Conservation (phyloP, 2,888 invertebrate genomes). For the Serrognathus titanus region DNA sequence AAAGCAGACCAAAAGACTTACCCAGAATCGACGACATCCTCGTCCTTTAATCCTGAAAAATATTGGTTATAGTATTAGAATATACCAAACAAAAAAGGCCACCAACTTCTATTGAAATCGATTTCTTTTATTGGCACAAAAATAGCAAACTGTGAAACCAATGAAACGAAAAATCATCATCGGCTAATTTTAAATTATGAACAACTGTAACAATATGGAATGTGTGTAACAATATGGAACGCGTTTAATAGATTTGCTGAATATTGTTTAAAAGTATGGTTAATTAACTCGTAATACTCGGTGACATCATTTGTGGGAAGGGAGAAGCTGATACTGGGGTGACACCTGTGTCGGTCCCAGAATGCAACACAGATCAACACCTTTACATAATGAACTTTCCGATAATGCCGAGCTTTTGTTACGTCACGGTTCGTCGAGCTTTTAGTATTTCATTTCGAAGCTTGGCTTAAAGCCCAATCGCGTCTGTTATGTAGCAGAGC, state of each 20-base stretch:
- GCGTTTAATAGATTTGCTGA: background rate
- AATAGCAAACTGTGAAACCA: too few relatives aligned
- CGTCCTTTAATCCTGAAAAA: too few relatives aligned
- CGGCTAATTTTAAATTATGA: too few relatives aligned
- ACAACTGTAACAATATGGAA: too few relatives aligned
- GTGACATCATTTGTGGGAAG: background rate
- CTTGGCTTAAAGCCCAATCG: conserved; percentile 14
- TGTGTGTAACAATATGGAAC: background rate
- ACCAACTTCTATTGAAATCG: too few relatives aligned
- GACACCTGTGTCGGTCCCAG: conserved; percentile 30
- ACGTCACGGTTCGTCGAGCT: conserved; percentile 22
- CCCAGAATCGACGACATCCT: too few relatives aligned
- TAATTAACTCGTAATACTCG: background rate
- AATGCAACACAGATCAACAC: conserved; percentile 31
- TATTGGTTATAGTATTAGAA: too few relatives aligned
- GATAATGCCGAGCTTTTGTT: conserved; percentile 23
- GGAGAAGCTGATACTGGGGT: conserved; percentile 12
- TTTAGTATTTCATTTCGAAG: conserved; percentile 19
- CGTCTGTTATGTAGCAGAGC: background rate
- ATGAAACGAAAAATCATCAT: too few relatives aligned
- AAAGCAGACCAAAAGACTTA: too few relatives aligned
- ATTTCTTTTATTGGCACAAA: too few relatives aligned
- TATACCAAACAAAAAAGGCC: too few relatives aligned
- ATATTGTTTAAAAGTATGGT: background rate
- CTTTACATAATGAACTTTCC: conserved; percentile 29